A percentile compares a stretch with the other conserved stretches of the same genome.
phyloP scores from a whole-genome alignment of 2,113 vertebrate genomes.

The Apeltes quadracus region DNA sequence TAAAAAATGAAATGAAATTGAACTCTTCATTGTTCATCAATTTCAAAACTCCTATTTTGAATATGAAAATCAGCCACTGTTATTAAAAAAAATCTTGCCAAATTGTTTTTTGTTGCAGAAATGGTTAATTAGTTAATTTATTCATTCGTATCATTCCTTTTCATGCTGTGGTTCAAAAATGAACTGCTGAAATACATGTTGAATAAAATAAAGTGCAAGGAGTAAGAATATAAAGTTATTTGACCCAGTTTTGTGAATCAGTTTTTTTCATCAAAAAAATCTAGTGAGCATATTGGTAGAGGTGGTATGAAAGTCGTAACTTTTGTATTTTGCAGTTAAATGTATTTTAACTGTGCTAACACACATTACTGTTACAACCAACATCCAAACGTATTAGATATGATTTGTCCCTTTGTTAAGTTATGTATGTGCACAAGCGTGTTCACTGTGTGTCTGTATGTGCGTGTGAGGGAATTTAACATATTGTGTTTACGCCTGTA shows the following conservation, averaged over 20 bases:
- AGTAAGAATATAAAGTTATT: background rate
- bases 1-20: no score
- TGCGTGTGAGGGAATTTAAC: constrained; percentile 8
- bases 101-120: no score
- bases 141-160: background rate
- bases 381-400: background rate
- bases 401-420: background rate
- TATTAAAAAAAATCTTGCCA: background rate
- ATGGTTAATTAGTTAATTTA: background rate
- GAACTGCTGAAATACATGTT: background rate
- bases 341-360: background rate
- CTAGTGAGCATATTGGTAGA: no score
- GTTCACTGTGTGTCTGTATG: background rate
- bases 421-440: background rate
- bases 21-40: no score
- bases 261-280: background rate
- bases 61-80: background rate
- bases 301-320: background rate
- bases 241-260: background rate
- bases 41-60: background rate
- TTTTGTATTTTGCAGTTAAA: constrained; percentile 4
- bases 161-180: background rate
- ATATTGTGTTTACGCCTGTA: constrained; percentile 68
- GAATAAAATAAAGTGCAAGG: background rate
- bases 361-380: background rate